Evolutionary conservation across 1,140 invertebrate species (phyloP), one percentile per base, ranked within the genome.

Genomic region (Charaxes varanes): DNA sequence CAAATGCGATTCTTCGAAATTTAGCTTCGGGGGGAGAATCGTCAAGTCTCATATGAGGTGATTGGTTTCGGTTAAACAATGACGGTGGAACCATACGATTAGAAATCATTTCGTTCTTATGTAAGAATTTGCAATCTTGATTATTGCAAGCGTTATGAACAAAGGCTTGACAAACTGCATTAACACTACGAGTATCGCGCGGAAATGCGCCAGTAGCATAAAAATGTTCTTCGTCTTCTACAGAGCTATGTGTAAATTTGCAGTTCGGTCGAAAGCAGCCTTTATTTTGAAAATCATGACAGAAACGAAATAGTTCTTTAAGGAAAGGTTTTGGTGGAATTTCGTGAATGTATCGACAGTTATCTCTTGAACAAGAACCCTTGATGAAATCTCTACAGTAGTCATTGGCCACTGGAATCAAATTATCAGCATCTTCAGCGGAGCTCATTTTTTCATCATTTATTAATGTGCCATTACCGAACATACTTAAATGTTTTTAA

Each of bases 221-320:
- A 48, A 83, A 83, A 27, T 61, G 59, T n/a, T 77, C 70, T 40
- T 83, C 68, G 7, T 77, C 66, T 57, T 80, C 71, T 26, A 63
- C 37, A 3, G 61, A 54, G 35, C 61, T 62, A 40, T 83, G 79
- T 12, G 76, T 44, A 50, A 83, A 83, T 33, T 80, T 83, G 37
- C 78, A 83, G 40, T 71, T 80, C 7, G 34, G 40, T 62, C 78
- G 64, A 28, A 64, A 79, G 41, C 78, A 83, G 2, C 78, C 76
- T 58, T 80, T 83, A 40, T 83, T 83, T 60, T 83, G 78, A 50
- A 54, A 83, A 41, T 83, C 78, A 37, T 83, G 78, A 48, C 76
- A 82, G 37, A 82, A 80, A 28, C 67, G 59, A 48, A 82, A 82
- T 11, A 82, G 36, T 21, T 82, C 78, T 40, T 78, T 80, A 4